Evolutionary conservation across 2,113 vertebrate genomes (phyloP), one percentile per base, ranked within the genome.

Genomic region (Synchiropus splendidus): DNA sequence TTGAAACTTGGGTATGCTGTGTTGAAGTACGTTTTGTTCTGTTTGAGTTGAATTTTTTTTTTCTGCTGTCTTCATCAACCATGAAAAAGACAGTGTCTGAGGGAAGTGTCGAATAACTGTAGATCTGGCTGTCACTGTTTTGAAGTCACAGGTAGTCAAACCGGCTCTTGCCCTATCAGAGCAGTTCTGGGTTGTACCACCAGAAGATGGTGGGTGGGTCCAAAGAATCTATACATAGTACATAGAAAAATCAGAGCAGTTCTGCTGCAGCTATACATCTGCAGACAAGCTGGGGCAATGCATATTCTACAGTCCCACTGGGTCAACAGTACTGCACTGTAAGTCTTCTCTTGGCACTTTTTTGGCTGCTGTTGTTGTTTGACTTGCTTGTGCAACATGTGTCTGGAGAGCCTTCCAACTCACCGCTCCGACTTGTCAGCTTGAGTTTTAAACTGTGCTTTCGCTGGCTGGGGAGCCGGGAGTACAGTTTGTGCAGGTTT

Each of bases 281-380:
- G 61, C 36, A 38, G n/a, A n/a, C n/a, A n/a, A n/a, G 33, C 46
- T 49, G 17, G 32, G n/a, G 36, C 50, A 36, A 72, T 83, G 78
- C 76, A 77, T 60, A 79, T 83, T 43, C 70, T 82, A 42, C 77
- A 75, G 18, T 67, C 78, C n/a, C 74, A 53, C 66, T 75, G 72
- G 43, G 31, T 78, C 56, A 58, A 82, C 64, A 64, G 74, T 64
- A 81, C 65, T 70, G 77, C 33, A 13, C 16, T 58, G 12, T 56
- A 47, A 55, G 46, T 51, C 27, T 40, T 12, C 3, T 50, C 13
- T 38, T 47, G 37, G 40, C 16, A 13, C 9, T 42, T 48, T 58
- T n/a, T 18, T 33, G 42, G 1, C 2, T 21, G 14, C 18, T 41
- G 15, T 38, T 15, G 32, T 31, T 42, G 41, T 12, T 36, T 12